These are phyloP conservation scores for Dusona sp. DNA, from an alignment of 2,888 invertebrate genomes.

Conservation along the genomic window DNA sequence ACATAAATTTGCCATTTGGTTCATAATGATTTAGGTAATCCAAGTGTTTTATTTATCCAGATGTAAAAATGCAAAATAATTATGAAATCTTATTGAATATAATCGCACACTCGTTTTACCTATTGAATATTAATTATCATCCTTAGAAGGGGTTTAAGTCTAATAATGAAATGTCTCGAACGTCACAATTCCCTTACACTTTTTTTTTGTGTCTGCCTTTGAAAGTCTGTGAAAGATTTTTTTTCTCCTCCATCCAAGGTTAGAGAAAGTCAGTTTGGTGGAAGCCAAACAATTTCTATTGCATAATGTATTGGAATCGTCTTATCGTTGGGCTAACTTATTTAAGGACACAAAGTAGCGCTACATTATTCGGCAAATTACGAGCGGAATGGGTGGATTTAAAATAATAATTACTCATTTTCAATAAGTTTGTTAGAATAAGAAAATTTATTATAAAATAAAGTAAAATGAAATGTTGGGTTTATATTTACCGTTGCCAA, in stretches of 20 bases:
- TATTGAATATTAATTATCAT: not conserved
- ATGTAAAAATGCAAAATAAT: not conserved
- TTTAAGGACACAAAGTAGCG: not conserved
- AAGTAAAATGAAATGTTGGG: not conserved
- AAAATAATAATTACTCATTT: not conserved
- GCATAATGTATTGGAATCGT: conserved; percentile 42
- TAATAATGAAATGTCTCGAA: not conserved
- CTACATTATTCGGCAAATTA: not conserved
- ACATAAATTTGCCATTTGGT: no score
- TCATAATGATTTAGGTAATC: not conserved
- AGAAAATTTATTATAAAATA: not conserved
- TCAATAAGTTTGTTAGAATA: no score
- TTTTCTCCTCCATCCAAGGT: not conserved
- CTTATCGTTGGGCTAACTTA: conserved; percentile 29
- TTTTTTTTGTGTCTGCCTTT: no score
- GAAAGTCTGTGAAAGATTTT: not conserved
- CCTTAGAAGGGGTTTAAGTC: not conserved
- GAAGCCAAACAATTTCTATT: conserved; percentile 61
- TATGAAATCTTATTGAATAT: not conserved
- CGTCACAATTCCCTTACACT: not conserved
- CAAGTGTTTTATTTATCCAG: not conserved
- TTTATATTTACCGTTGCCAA: not conserved
- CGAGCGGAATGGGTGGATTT: not conserved
- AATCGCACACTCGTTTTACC: not conserved
- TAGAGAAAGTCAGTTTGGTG: conserved; percentile 2